Conservation (phyloP, 2,797 vertebrate genomes). For the Anguilla marmorata region DNA sequence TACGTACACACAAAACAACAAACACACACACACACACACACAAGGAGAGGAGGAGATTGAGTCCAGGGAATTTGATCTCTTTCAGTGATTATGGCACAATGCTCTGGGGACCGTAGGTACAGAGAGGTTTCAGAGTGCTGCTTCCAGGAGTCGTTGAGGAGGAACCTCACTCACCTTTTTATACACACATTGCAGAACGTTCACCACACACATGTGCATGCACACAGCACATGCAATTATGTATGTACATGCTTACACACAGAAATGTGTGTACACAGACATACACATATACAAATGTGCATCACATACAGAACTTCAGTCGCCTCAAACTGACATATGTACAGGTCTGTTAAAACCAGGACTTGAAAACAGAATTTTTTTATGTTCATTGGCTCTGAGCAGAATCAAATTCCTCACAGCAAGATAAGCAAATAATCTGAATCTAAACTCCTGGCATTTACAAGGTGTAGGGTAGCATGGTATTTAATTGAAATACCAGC, state of each 20-base stretch:
- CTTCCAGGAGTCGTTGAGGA: slow-evolving; percentile 41
- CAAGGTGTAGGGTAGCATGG: too few species aligned
- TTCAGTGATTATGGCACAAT: slow-evolving; percentile 13
- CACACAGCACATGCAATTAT: background rate
- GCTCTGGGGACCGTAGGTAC: background rate
- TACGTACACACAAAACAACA: background rate
- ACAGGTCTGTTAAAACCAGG: background rate
- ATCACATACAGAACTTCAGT: background rate
- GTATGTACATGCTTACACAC: background rate
- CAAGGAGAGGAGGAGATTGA: background rate
- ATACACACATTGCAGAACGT: background rate
- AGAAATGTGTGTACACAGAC: background rate
- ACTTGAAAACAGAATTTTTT: too few species aligned
- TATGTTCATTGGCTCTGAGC: too few species aligned
- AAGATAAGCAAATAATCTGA: too few species aligned
- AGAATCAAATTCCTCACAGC: too few species aligned
- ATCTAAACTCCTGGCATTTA: too few species aligned
- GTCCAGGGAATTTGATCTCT: background rate
- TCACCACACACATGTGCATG: background rate
- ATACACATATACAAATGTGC: background rate
- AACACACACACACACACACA: background rate
- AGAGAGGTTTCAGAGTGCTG: background rate
- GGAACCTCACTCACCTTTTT: background rate
- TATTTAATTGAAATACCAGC: too few species aligned
- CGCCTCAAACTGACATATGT: slow-evolving; percentile 13